phyloP scores from a whole-genome alignment of 2,797 vertebrate species.

The Galago senegalensis region DNA sequence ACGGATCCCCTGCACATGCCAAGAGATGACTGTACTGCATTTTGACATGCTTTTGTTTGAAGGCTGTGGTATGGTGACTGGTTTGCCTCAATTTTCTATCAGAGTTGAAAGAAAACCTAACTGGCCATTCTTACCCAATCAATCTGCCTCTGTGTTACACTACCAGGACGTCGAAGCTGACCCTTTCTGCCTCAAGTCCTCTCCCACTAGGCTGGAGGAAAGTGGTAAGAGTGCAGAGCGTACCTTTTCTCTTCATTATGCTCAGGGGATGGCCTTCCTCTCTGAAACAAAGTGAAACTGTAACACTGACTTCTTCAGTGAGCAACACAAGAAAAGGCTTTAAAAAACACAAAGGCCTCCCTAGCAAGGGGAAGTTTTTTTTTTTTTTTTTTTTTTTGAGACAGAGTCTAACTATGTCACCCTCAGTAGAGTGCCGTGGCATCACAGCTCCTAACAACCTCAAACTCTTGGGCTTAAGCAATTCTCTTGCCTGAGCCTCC shows the following conservation, averaged over 20 bases:
- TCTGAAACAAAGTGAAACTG: neutral
- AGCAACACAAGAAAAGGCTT: neutral
- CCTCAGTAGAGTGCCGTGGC: no score
- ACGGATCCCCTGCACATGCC: neutral
- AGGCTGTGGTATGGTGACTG: neutral
- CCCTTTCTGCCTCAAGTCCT: neutral
- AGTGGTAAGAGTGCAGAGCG: neutral
- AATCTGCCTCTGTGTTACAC: neutral
- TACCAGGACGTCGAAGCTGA: neutral
- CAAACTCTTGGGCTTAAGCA: no score
- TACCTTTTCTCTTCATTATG: neutral
- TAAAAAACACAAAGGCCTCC: neutral
- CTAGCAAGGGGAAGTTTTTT: neutral
- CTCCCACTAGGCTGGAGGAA: neutral
- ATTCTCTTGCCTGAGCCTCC: no score
- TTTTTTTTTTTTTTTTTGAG: no score
- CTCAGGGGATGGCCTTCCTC: neutral
- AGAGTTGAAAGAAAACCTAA: neutral
- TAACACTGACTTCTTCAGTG: neutral
- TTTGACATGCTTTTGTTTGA: conserved; percentile 32
- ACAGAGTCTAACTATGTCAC: no score
- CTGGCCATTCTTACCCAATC: neutral
- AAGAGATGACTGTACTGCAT: neutral
- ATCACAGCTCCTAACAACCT: no score
- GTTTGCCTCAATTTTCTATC: neutral